These are phyloP conservation scores for Hydrotaea diabolus DNA, from an alignment of 2,888 invertebrate genomes.

Conservation along the genomic window DNA sequence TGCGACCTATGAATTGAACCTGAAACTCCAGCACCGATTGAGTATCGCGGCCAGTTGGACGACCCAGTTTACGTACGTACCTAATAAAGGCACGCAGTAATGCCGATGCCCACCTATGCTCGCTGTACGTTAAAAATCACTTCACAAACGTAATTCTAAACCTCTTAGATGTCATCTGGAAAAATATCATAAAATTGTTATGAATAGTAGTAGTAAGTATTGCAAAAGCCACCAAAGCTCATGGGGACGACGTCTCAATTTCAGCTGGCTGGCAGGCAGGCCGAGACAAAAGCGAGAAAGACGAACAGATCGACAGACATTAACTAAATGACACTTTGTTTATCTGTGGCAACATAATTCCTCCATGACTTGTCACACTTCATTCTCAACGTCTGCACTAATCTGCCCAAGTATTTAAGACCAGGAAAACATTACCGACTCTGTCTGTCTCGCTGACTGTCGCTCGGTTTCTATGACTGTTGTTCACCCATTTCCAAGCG, in stretches of 20 bases:
- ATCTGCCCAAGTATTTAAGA: slow-evolving; percentile 39
- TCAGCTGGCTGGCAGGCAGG: neutral
- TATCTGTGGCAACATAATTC: slow-evolving; percentile 16
- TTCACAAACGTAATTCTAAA: neutral
- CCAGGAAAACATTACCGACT: slow-evolving; percentile 6
- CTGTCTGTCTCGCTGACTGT: neutral
- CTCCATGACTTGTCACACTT: slow-evolving; percentile 53
- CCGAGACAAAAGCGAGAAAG: neutral
- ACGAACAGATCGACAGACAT: slow-evolving; percentile 11
- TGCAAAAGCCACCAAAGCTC: neutral
- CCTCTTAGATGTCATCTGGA: slow-evolving; percentile 5
- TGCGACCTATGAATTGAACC: neutral
- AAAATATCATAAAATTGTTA: neutral
- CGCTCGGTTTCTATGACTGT: slow-evolving; percentile 41
- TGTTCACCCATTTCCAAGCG: slow-evolving; percentile 2
- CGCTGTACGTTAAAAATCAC: neutral
- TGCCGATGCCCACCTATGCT: no score
- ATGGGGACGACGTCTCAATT: slow-evolving; percentile 6
- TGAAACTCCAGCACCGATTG: neutral
- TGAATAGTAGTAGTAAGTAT: neutral
- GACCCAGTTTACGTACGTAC: neutral
- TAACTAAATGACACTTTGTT: slow-evolving; percentile 24
- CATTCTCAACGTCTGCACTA: slow-evolving; percentile 35
- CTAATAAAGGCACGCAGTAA: no score
- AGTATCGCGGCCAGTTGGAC: neutral